Conservation (phyloP, 2,113 vertebrate genomes). For the Cromileptes altivelis region DNA sequence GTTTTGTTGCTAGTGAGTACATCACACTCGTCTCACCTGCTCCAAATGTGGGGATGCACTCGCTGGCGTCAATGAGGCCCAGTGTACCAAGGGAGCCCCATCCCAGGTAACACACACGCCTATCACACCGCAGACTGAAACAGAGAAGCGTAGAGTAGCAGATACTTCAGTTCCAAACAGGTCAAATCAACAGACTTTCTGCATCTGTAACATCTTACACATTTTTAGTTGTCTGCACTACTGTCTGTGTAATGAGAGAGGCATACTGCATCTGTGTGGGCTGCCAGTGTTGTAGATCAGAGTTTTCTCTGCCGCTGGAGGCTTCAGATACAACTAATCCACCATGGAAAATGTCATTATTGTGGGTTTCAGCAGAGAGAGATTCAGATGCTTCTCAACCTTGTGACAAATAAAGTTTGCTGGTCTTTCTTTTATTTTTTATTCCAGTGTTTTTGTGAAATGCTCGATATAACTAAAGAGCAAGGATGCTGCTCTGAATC, state of each 20-base stretch:
- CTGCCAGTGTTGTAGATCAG: background rate
- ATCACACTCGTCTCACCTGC: constrained; percentile 74
- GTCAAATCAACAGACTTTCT: no score
- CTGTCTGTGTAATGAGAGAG: background rate
- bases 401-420: background rate
- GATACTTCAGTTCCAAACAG: no score
- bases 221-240: background rate
- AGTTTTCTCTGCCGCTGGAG: background rate
- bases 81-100: constrained; percentile 85
- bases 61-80: constrained; percentile 86
- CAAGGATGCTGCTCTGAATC: background rate
- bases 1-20: background rate
- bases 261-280: background rate
- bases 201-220: no score
- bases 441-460: background rate
- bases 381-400: background rate
- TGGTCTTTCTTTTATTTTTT: background rate
- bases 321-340: background rate
- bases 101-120: constrained; percentile 84
- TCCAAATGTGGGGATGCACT: constrained; percentile 86
- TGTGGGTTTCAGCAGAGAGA: background rate
- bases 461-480: background rate
- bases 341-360: background rate
- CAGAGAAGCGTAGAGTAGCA: background rate
- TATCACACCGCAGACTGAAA: constrained; percentile 79